Evolutionary conservation across 2,113 vertebrate species (phyloP), one percentile per base, ranked within the genome.

Genomic region (Callaeas wilsoni): DNA sequence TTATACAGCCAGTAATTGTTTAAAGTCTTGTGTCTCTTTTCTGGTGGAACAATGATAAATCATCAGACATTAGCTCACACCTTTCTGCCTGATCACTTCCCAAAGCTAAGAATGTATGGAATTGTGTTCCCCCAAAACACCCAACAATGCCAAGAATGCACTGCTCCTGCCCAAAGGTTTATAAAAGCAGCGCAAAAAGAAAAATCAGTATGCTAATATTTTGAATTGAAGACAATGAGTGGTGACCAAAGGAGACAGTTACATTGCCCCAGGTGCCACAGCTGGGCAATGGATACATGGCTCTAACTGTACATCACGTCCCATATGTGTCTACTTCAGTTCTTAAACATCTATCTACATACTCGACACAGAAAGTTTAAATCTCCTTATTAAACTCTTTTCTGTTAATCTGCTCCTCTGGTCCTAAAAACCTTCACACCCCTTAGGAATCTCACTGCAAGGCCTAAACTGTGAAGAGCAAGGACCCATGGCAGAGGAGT

Each of bases 31-130:
- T 63, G 81, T 87, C 42, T 27, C 55, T 88, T 91, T 96, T 85
- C 83, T 93, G 47, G 80, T 32, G 44, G 32, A 94, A 95, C 82
- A 93, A 86, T 88, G 90, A 90, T 84, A 95, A 96, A 96, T 90
- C 60, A 81, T 68, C 4, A 0, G 5, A 76, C 27, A 46, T 84
- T 94, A 86, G 64, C 37, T 95, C 67, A 90, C 60, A 87, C 71
- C 90, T 95, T 96, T 95, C 94, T 96, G 90, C 93, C 93, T 77
- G 78, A 95, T 92, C 85, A 95, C 93, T 92, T 92, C 64, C 95
- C 86, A 93, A 95, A 95, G 96, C 88, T 94, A 96, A 94, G 94
- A 96, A 97, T 96, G 85, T 8, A 2, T 52, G 85, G 95, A 97
- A 96, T 92, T 93, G 68, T 5, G 25, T 63, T 88, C 56, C 89